Evolutionary conservation across 64 coral and sea anemone species (phyloP), one percentile per base, ranked within the genome.

Genomic region (Actinia tenebrosa): DNA sequence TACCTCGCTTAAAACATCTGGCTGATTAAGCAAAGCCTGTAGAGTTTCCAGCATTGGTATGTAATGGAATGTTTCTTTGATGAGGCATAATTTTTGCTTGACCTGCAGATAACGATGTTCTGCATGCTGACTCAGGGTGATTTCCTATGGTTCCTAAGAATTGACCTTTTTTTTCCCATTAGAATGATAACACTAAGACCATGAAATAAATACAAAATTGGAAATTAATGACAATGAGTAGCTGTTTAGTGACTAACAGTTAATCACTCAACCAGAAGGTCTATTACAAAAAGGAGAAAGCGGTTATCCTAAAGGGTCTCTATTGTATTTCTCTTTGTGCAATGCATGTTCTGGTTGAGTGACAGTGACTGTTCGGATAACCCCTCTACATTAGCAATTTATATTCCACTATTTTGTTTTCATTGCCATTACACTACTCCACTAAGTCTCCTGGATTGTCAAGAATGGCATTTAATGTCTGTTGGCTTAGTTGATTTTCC

Each of bases 401-500:
- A 56, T 79, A 89, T 80, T 15, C 55, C 72, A 86, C 79, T 93
- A 17, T 26, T 61, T 62, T 61, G 30, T 50, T 62, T 61, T 19
- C 15, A 93, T 37, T 37, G 77, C 18, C 91, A 93, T 2, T 54
- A 19, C 27, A 44, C 84, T 8, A 89, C 79, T 80, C 86, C 2
- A 86, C 87, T 17, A 89, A n/a, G 27, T 89, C 71, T 53, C 44
- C 60, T 92, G 20, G 19, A 71, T 47, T 47, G 16, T 71, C 87
- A 78, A 89, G 50, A 64, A 93, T 80, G 1, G 68, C 61, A 64
- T 89, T 53, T 4, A 86, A 37, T 10, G 82, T 58, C 45, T 88
- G 91, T 60, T 93, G 91, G 77, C 91, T 93, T 14, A 86, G 59
- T 42, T 93, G 81, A 23, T 93, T 86, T 80, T 86, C 64, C 44